These are phyloP conservation scores for Julus scandinavius DNA, from an alignment of 2,888 invertebrate genomes.

Conservation along the genomic window DNA sequence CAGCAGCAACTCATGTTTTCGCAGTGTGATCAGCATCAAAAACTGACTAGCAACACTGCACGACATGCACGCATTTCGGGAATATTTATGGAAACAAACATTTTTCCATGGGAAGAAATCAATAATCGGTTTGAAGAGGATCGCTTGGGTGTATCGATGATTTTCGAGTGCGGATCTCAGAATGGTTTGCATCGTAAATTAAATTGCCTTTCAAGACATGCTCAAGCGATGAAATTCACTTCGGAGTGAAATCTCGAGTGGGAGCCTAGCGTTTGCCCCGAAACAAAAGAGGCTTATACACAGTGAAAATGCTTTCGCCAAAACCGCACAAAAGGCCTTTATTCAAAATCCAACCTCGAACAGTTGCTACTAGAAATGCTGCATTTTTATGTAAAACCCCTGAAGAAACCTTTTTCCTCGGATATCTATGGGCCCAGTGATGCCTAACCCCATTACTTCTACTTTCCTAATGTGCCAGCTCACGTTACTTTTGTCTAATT, in stretches of 20 bases:
- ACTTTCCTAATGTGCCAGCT: background rate
- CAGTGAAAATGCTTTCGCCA: background rate
- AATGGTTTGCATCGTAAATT: background rate
- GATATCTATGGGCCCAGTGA: background rate
- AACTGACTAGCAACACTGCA: background rate
- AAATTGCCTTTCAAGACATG: background rate
- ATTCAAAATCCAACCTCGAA: background rate
- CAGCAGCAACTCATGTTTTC: conserved; percentile 7
- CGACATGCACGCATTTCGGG: background rate
- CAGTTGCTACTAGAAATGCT: background rate
- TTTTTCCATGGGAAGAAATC: conserved; percentile 13
- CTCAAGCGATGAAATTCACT: background rate
- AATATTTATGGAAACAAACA: conserved; percentile 24
- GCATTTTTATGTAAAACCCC: background rate
- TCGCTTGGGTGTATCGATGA: background rate
- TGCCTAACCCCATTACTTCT: background rate
- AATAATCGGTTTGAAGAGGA: conserved; percentile 2
- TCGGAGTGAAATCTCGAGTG: background rate
- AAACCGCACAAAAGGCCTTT: background rate
- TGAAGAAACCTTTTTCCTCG: background rate
- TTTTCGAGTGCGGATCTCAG: background rate
- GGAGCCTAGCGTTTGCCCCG: background rate
- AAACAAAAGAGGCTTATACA: background rate
- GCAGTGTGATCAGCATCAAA: background rate
- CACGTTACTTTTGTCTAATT: conserved; percentile 17